Evolutionary conservation across 1,140 invertebrate species (phyloP).

Genomic region (Venturia canescens): DNA sequence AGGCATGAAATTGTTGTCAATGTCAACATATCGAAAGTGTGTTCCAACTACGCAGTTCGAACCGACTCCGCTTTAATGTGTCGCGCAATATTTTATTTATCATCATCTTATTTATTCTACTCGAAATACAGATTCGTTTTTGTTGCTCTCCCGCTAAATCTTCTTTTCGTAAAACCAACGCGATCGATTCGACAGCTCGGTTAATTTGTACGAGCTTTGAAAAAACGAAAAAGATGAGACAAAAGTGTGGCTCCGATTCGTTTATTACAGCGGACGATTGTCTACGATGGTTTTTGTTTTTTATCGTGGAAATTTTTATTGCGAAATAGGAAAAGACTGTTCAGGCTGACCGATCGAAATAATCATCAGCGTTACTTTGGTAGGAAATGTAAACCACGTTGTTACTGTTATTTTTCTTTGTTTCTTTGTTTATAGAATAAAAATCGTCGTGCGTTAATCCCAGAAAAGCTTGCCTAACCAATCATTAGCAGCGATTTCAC

Average conservation of each 20-base stretch:
- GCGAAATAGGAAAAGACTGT: neutral
- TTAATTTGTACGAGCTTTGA: constrained; percentile 4
- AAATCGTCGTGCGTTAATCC: constrained; percentile 5
- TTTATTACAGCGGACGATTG: constrained; percentile 30
- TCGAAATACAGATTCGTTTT: constrained; percentile 4
- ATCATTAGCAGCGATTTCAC: neutral
- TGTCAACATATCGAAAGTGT: constrained; percentile 38
- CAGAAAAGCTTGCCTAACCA: neutral
- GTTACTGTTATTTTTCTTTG: neutral
- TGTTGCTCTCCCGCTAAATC: neutral
- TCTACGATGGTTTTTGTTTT: constrained; percentile 9
- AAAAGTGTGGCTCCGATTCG: neutral
- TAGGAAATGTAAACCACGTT: neutral
- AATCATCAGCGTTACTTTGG: neutral
- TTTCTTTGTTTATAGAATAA: neutral
- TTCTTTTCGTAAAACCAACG: neutral
- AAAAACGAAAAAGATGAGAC: neutral
- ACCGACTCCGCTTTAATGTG: neutral
- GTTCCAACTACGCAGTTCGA: constrained; percentile 25
- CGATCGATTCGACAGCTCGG: neutral
- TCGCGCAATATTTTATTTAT: constrained; percentile 17
- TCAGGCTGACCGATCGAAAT: neutral
- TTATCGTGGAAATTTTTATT: neutral
- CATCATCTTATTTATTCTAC: neutral
- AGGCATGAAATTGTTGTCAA: constrained; percentile 39